These are phyloP conservation scores for Phaonia tiefii DNA, from an alignment of 2,888 invertebrate species.

Conservation along the genomic window DNA sequence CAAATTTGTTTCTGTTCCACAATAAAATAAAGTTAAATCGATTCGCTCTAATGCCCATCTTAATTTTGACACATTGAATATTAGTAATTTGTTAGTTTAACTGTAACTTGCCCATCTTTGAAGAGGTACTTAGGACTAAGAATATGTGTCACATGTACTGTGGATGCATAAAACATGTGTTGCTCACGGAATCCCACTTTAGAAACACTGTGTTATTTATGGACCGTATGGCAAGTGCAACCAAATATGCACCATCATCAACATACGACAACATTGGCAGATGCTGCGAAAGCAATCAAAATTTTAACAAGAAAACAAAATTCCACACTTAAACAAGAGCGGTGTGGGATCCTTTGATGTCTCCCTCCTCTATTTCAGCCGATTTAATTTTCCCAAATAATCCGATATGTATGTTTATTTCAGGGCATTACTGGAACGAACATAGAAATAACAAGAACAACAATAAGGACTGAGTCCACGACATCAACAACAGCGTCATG, in stretches of 20 bases:
- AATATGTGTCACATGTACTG: no score
- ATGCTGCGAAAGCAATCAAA: not conserved
- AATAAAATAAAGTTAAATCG: no score
- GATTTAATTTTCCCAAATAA: conserved; percentile 10
- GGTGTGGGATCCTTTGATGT: conserved; percentile 56
- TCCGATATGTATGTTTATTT: conserved; percentile 21
- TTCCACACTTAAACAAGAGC: conserved; percentile 19
- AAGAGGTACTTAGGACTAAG: no score
- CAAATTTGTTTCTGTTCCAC: no score
- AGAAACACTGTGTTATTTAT: not conserved
- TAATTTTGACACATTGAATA: no score
- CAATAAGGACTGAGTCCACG: conserved; percentile 27
- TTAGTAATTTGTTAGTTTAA: no score
- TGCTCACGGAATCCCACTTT: not conserved
- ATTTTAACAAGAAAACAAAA: not conserved
- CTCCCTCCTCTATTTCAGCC: conserved; percentile 35
- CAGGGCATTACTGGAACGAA: conserved; percentile 40
- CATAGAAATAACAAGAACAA: conserved; percentile 24
- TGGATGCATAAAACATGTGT: not conserved
- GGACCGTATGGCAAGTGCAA: not conserved
- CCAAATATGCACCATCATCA: not conserved
- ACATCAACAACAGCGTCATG: not conserved
- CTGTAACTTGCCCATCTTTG: no score
- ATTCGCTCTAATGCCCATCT: no score
- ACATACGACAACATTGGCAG: not conserved